phyloP scores from a whole-genome alignment of 2,797 vertebrate species.

The Moxostoma hubbsi region DNA sequence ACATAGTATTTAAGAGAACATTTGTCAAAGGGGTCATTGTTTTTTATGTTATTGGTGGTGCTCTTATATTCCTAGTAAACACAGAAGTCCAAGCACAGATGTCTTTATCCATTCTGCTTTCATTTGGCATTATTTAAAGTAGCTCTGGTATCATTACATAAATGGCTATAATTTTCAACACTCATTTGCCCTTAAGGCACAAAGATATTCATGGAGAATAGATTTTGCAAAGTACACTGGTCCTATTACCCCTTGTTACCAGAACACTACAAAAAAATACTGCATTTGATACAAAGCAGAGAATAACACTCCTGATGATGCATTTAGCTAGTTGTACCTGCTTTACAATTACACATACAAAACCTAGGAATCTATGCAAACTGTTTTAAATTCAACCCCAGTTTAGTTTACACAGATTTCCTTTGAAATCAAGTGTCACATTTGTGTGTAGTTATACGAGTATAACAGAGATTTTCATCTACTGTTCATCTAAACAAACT shows the following conservation, averaged over 20 bases:
- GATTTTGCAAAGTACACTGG: slow-evolving; percentile 14
- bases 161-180: neutral
- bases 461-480: slow-evolving; percentile 25
- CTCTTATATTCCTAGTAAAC: slow-evolving; percentile 12
- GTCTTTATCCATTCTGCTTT: neutral
- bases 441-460: slow-evolving; percentile 14
- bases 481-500: slow-evolving; percentile 2
- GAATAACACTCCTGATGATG: slow-evolving; percentile 44
- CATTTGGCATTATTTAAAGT: slow-evolving; percentile 6
- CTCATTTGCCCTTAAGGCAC: neutral
- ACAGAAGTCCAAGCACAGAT: neutral
- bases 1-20: neutral
- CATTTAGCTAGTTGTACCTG: slow-evolving; percentile 16
- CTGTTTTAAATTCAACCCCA: slow-evolving; percentile 21
- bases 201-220: slow-evolving; percentile 4
- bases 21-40: slow-evolving; percentile 1
- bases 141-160: slow-evolving; percentile 14
- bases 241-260: slow-evolving; percentile 16
- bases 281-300: slow-evolving; percentile 31
- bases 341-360: neutral
- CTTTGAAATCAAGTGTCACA: neutral
- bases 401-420: slow-evolving; percentile 11
- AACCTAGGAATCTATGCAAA: slow-evolving; percentile 32
- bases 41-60: slow-evolving; percentile 18
- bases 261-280: slow-evolving; percentile 51